Base-by-base conservation (phyloP, 2,113 vertebrate species). In the Hemibates koningsi region DNA sequence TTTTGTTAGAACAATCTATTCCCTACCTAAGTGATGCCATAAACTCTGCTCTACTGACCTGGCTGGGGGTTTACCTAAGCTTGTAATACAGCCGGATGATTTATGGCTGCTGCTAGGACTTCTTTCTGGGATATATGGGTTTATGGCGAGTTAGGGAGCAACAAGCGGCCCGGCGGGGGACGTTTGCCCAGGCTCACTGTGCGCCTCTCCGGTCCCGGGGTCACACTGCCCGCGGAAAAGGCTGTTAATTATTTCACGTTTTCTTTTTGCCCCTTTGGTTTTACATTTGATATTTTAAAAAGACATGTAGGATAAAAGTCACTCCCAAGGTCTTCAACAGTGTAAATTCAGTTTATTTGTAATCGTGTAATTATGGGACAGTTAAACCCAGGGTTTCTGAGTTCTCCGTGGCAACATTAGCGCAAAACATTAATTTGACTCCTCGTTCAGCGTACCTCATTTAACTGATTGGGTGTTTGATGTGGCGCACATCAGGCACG, bases 1-100 rank as follows among this genome's bases (percentile, higher is more conserved):
- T 94, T 95, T 94, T 82, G 86, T 93, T 92, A 90, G 83, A 93
- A 91, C 91, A 92, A 91, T 94, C 90, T 91, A 91, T 93, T 91
- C 80, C 53, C 82, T 88, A 80, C 91, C 53, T 93, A 93, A 93
- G 90, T 94, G 93, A 88, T 86, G 73, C 86, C 86, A 94, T 95
- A 94, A 94, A 94, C 94, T 95, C 86, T 82, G 43, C 57, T 82
- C 82, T 21, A 16, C 88, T 91, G 93, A 92, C 85, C 94, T 91
- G 92, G 85, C 85, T 86, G 38, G 66, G 90, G 88, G 82, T 83
- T 93, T 90, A 90, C 89, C 68, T 92, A 90, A 91, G 92, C 91
- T 92, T 94, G 92, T 92, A 93, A 95, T 92, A 81, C 86, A 80
- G 45, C 53, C 32, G 1, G 48, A 4, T 95, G 92, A 95, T 95